Evolutionary conservation across 2,113 vertebrate genomes (phyloP), one percentile per base, ranked within the genome.

Genomic region (Percopsis transmontana): DNA sequence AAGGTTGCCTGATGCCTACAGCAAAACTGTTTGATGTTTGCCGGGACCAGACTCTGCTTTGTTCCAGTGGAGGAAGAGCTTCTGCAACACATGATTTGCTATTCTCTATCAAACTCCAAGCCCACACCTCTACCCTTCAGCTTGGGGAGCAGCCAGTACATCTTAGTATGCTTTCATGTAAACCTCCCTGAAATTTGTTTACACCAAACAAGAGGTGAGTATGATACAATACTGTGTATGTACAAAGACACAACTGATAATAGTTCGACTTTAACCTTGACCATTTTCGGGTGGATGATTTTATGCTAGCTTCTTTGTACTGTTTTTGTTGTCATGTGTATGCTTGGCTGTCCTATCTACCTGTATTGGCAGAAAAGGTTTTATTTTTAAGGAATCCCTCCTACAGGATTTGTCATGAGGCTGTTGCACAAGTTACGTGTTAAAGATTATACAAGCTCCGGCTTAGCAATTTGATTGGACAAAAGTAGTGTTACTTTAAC

Each of bases 11-110:
- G 63, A 66, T 74, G 82, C 82, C 85, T 75, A 72, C 68, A 83
- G 82, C 74, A 59, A 83, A 38, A 54, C 66, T 61, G 83, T 89
- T 90, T 89, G 88, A 91, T 83, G 83, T 83, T 80, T 66, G 75
- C 80, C 70, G 74, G 76, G 63, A 85, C 76, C 66, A 72, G 83
- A 70, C 66, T 72, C 60, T 59, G 57, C 72, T 72, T 2, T 41
- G 68, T 70, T 88, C 82, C 87, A 85, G 51, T 68, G 66, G 72
- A 78, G 55, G 63, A 47, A 64, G 40, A 82, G 62, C 72, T 87
- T 90, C 75, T 86, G 81, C 65, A 74, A 76, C 73, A 83, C 54
- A 78, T 76, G 47, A 85, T 90, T 86, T 87, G 56, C 63, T 73
- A 82, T 84, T 89, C 84, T 81, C 71, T 79, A 80, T 83, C 73